Percentiles rank a stretch among this genome's conserved stretches.
These are phyloP conservation scores for Epirrita christyi DNA, from an alignment of 2,888 invertebrate species.

Conservation along the genomic window DNA sequence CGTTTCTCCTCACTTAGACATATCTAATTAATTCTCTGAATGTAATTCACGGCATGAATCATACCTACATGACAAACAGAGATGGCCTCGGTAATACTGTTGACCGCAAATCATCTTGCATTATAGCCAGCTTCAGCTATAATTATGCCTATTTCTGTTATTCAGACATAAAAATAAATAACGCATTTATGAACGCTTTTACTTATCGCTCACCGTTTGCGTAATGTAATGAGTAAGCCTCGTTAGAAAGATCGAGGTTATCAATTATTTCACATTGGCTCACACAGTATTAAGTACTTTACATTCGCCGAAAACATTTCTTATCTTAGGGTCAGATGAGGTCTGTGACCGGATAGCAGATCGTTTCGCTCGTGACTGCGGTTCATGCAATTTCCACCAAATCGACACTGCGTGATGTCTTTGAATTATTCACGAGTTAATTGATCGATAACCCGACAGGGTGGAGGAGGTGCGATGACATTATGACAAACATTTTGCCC, in stretches of 20 bases:
- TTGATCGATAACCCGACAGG: slow-evolving; percentile 14
- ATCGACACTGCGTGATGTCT: slow-evolving; percentile 40
- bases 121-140: slow-evolving; percentile 16
- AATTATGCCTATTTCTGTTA: slow-evolving; percentile 12
- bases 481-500: slow-evolving; percentile 25
- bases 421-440: slow-evolving; percentile 36
- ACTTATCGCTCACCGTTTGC: slow-evolving; percentile 15
- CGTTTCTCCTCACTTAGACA: slow-evolving; percentile 30
- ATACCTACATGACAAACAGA: slow-evolving; percentile 55
- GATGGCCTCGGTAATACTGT: slow-evolving; percentile 53
- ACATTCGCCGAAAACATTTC: slow-evolving; percentile 33
- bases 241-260: slow-evolving; percentile 22
- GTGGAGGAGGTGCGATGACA: slow-evolving; percentile 16
- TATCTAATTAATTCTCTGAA: slow-evolving; percentile 37
- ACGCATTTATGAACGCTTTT: slow-evolving; percentile 1
- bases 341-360: slow-evolving; percentile 46
- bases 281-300: background rate
- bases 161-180: background rate
- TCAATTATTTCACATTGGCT: slow-evolving; percentile 18
- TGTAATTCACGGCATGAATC: slow-evolving; percentile 56
- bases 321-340: slow-evolving; percentile 51
- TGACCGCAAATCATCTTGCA: slow-evolving; percentile 54
- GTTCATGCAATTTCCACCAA: slow-evolving; percentile 50
- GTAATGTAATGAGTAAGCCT: slow-evolving; percentile 18
- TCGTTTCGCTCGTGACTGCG: slow-evolving; percentile 40